A percentile compares a stretch with the other conserved stretches of the same genome.
These are phyloP conservation scores for Lanistes nyassanus DNA, from an alignment of 1,140 invertebrate genomes.

Conservation along the genomic window DNA sequence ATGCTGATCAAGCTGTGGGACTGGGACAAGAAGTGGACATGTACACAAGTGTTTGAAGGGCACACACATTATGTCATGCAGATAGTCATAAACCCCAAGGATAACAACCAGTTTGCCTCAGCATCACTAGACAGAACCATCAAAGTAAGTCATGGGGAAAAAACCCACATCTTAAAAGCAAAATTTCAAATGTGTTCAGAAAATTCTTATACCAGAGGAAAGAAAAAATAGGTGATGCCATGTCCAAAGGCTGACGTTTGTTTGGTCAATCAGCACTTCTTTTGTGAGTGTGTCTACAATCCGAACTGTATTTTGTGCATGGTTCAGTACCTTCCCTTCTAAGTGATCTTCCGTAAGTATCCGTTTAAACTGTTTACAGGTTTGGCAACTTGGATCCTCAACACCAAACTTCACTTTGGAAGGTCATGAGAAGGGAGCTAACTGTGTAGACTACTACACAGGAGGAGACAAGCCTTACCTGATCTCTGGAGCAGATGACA, in stretches of 20 bases:
- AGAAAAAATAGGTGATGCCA: too few relatives aligned
- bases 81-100: conserved; percentile 99
- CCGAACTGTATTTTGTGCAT: too few relatives aligned
- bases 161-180: too few relatives aligned
- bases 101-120: conserved; percentile 99
- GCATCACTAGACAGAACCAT: conserved; percentile 97
- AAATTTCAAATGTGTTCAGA: too few relatives aligned
- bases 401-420: conserved; percentile 98
- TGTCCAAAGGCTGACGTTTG: too few relatives aligned
- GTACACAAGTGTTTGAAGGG: conserved; percentile 87
- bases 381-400: conserved; percentile 97
- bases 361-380: conserved; percentile 69
- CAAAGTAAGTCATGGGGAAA: conserved; percentile 75
- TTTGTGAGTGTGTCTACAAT: too few relatives aligned
- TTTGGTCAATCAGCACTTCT: too few relatives aligned
- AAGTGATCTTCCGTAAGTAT: neutral
- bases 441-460: conserved; percentile 99
- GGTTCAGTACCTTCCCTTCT: too few relatives aligned
- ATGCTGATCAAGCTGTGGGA: conserved; percentile 99
- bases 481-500: conserved; percentile 98
- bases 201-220: too few relatives aligned
- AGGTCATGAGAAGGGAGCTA: conserved; percentile 98
- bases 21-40: conserved; percentile 98
- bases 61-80: conserved; percentile 99
- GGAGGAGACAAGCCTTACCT: conserved; percentile 99